phyloP scores from a whole-genome alignment of 2,888 invertebrate species.

The Operophtera brumata region DNA sequence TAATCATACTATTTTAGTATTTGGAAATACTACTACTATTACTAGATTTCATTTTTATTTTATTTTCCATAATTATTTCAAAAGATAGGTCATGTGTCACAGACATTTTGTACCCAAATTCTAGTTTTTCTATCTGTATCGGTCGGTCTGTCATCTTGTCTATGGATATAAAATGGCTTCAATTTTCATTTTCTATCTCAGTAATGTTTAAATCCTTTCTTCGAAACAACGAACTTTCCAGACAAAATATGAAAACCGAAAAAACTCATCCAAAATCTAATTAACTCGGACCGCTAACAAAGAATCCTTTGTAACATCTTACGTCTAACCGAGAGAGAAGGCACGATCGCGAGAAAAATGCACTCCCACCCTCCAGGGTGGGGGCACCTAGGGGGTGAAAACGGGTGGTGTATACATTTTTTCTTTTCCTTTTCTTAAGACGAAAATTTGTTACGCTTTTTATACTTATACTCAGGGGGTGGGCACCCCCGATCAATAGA shows the following conservation, averaged over 20 bases:
- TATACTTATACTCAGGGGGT: conserved; percentile 72
- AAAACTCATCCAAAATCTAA: conserved; percentile 54
- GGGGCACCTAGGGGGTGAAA: conserved; percentile 29
- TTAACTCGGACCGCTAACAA: conserved; percentile 64
- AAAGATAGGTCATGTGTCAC: no score
- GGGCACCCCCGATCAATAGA: conserved; percentile 67
- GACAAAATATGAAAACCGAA: conserved; percentile 33
- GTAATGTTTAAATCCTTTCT: no score
- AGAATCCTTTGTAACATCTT: conserved; percentile 77
- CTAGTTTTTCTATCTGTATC: no score
- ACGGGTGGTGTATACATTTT: conserved; percentile 78
- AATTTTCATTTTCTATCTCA: no score
- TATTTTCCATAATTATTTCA: no score
- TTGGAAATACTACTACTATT: no score
- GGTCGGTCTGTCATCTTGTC: no score
- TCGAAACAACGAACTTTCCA: neutral
- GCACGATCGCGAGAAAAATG: conserved; percentile 68
- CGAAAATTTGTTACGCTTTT: conserved; percentile 82
- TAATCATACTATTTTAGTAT: no score
- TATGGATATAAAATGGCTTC: no score
- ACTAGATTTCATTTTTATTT: no score
- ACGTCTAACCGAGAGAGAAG: conserved; percentile 56
- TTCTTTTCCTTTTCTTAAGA: conserved; percentile 81
- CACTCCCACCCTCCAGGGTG: conserved; percentile 47
- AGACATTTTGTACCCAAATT: no score